Evolutionary conservation across 1,140 invertebrate species (phyloP).

Genomic region (Cherax destructor): DNA sequence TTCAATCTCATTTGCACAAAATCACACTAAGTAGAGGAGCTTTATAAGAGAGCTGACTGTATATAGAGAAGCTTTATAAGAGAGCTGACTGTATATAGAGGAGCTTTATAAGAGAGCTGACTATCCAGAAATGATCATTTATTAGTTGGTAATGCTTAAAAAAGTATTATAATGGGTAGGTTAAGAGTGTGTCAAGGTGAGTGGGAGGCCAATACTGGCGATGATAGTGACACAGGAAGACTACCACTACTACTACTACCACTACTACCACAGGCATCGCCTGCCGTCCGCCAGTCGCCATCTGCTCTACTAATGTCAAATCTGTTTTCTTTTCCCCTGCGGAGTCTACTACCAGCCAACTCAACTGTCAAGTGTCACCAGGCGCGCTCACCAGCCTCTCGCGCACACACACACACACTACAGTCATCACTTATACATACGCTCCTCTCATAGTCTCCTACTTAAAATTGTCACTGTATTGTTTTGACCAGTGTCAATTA

Average conservation of each 20-base stretch:
- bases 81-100: no score
- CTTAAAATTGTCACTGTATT: no score
- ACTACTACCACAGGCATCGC: constrained; percentile 19
- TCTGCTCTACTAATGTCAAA: constrained; percentile 60
- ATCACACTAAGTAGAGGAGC: no score
- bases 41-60: no score
- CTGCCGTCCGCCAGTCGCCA: constrained; percentile 25
- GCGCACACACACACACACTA: no score
- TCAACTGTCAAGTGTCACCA: constrained; percentile 52
- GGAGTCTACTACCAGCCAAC: constrained; percentile 22
- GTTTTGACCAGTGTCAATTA: no score
- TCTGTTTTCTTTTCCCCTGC: constrained; percentile 68
- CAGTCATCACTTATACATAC: no score
- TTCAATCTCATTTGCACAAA: no score
- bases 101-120: no score
- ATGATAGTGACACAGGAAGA: constrained; percentile 10
- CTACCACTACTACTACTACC: constrained; percentile 5
- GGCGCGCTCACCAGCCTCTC: constrained; percentile 25
- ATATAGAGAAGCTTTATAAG: no score
- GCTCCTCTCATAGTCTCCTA: no score
- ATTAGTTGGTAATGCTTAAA: constrained; percentile 17
- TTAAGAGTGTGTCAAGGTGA: neutral
- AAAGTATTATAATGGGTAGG: neutral
- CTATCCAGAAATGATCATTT: constrained; percentile 8
- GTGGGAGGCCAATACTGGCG: neutral